These are phyloP conservation scores for Archivesica marissinica DNA, from an alignment of 1,140 invertebrate genomes.

Conservation along the genomic window DNA sequence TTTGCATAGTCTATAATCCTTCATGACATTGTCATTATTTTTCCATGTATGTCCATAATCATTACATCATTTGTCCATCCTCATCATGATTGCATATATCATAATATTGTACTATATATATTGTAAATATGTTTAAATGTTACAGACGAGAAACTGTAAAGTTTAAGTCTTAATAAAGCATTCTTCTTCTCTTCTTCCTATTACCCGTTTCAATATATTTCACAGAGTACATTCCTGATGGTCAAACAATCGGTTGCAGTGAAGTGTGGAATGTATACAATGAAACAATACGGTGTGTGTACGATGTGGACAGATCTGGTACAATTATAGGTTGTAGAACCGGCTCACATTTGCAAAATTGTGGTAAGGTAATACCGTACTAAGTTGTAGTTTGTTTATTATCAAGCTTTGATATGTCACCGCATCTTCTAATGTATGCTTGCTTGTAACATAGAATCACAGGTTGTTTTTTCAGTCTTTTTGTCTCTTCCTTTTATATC, in stretches of 20 bases:
- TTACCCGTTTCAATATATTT: not conserved
- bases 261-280: not conserved
- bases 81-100: no score
- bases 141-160: no score
- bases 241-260: not conserved
- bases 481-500: not conserved
- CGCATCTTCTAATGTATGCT: not conserved
- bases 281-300: not conserved
- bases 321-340: not conserved
- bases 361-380: not conserved
- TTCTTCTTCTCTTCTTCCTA: no score
- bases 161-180: no score
- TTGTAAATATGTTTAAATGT: no score
- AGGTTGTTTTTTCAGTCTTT: not conserved
- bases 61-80: no score
- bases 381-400: no score
- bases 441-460: not conserved
- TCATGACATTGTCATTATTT: no score
- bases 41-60: no score
- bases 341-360: constrained; percentile 19
- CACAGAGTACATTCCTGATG: not conserved
- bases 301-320: not conserved
- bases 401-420: not conserved
- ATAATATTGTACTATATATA: no score
- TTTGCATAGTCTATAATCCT: no score